Conservation (phyloP, 2,888 invertebrate genomes). For the Pomacea canaliculata region DNA sequence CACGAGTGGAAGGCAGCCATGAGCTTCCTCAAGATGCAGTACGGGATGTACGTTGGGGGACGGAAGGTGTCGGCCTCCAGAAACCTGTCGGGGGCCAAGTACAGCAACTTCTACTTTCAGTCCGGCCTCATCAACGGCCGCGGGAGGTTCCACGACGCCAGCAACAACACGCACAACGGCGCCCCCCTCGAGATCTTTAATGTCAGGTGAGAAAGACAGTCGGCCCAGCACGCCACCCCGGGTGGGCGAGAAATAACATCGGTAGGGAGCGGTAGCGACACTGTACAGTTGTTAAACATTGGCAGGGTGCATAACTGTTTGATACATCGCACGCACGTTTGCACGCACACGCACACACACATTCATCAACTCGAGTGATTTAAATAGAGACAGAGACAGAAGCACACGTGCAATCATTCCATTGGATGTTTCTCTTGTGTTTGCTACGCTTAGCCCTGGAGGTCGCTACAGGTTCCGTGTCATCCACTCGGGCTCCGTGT, state of each 20-base stretch:
- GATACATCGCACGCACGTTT: too few relatives aligned
- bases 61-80: background rate
- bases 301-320: too few relatives aligned
- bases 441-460: background rate
- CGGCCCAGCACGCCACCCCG: too few relatives aligned
- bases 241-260: too few relatives aligned
- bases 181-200: slow-evolving; percentile 33
- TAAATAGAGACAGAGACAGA: too few relatives aligned
- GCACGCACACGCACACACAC: too few relatives aligned
- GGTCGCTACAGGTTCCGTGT: slow-evolving; percentile 38
- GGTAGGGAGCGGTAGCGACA: too few relatives aligned
- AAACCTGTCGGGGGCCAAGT: background rate
- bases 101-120: slow-evolving; percentile 32
- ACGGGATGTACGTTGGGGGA: slow-evolving; percentile 19
- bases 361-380: too few relatives aligned
- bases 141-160: slow-evolving; percentile 35
- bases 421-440: too few relatives aligned
- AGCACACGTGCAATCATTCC: too few relatives aligned
- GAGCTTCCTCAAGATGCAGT: slow-evolving; percentile 25
- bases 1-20: slow-evolving; percentile 28
- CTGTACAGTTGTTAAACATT: too few relatives aligned
- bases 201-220: slow-evolving; percentile 19
- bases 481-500: slow-evolving; percentile 36
- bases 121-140: slow-evolving; percentile 53
- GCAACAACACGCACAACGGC: slow-evolving; percentile 22